These are phyloP conservation scores for Tholera decimalis DNA, from an alignment of 2,888 invertebrate species.

Conservation along the genomic window DNA sequence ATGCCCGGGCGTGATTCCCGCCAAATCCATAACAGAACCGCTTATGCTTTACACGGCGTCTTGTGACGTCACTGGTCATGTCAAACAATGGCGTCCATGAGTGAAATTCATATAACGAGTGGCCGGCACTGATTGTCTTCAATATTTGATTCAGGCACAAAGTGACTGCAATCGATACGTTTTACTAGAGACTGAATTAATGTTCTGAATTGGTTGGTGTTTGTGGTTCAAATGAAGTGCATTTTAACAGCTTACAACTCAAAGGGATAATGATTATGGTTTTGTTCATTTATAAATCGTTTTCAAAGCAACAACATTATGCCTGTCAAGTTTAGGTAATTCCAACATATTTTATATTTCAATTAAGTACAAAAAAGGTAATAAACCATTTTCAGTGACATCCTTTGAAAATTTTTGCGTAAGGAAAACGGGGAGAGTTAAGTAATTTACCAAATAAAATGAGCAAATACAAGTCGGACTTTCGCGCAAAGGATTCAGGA, in stretches of 20 bases:
- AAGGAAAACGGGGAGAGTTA: no score
- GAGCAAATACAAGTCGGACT: no score
- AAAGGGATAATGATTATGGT: neutral
- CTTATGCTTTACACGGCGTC: constrained; percentile 22
- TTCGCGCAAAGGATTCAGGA: no score
- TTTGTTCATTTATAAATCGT: no score
- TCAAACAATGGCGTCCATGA: constrained; percentile 33
- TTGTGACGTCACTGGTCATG: constrained; percentile 29
- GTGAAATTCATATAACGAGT: constrained; percentile 42
- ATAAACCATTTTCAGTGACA: no score
- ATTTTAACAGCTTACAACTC: neutral
- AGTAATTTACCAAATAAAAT: no score
- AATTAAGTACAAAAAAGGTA: no score
- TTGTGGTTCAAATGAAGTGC: neutral
- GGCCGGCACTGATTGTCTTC: constrained; percentile 38
- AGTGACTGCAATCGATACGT: constrained; percentile 47
- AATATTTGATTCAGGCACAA: constrained; percentile 53
- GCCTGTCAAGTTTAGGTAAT: no score
- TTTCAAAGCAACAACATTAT: no score
- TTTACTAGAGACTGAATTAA: constrained; percentile 2
- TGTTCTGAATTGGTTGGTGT: neutral
- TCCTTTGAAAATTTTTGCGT: no score
- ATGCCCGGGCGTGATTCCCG: no score
- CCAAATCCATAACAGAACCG: neutral
- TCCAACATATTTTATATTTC: no score